Evolutionary conservation across 2,888 invertebrate species (phyloP), one percentile per base, ranked within the genome.

Genomic region (Celastrina argiolus): DNA sequence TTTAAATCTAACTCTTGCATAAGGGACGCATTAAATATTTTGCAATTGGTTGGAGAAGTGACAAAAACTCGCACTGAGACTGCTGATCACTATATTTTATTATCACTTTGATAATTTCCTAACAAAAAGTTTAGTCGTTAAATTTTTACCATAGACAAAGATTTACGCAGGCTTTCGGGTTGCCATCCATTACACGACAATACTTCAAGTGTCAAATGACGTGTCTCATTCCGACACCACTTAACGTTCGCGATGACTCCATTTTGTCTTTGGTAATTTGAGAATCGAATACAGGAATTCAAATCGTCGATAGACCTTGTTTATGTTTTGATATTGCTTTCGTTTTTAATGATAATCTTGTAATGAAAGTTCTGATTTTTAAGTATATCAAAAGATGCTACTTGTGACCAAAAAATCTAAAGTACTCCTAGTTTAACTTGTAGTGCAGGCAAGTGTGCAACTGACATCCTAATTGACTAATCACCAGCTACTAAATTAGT

Each of bases 141-240:
- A 59, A 61, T 36, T 12, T 34, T 61, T 36, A 61, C 59, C 36
- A 63, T 65, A 68, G 58, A 67, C 67, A 64, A 67, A 31, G 16
- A 36, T 39, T 61, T 61, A 18, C 14, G 66, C 66, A 69, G 63
- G 42, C 66, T 66, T 66, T 67, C 67, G 66, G 64, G 66, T 66
- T 68, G 67, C 69, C 69, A 69, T 72, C 69, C 69, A 69, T 72
- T 71, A 69, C 66, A 66, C 69, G 67, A 69, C 70, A 69, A 69
- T 72, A 69, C 69, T 70, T 71, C 69, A 70, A 70, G 69, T 71
- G 69, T 73, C 72, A 66, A 72, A 73, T 74, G 69, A 71, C 73
- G 70, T 68, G 71, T 73, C 70, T 70, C 71, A 71, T 74, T 74
- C 71, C 73, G 68, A 70, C 69, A 74, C 71, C 71, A 74, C 74